Percentiles rank a stretch among this genome's conserved stretches.
These are phyloP conservation scores for Dufourea novaeangliae DNA, from an alignment of 1,140 invertebrate species.

Conservation along the genomic window DNA sequence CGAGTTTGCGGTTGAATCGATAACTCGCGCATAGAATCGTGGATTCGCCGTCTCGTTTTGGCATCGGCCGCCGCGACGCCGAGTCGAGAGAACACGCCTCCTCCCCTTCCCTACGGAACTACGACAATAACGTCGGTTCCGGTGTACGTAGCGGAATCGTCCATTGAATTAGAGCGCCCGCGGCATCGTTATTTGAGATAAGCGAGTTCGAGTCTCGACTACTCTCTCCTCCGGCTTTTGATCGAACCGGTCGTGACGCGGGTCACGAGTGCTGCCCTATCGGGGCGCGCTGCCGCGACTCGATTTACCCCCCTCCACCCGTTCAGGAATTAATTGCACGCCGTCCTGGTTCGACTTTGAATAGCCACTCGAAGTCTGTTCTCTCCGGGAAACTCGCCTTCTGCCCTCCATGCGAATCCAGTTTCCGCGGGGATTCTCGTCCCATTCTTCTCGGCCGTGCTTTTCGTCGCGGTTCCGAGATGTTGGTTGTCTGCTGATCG, in stretches of 20 bases:
- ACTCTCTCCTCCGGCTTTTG: constrained; percentile 63
- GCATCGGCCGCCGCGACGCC: neutral
- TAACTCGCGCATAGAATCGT: constrained; percentile 22
- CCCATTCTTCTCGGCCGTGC: neutral
- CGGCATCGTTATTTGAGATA: constrained; percentile 50
- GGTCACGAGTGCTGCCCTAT: constrained; percentile 55
- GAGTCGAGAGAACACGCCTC: neutral
- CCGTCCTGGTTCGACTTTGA: constrained; percentile 70
- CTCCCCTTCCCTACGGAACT: too few relatives aligned
- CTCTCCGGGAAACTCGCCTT: constrained; percentile 24
- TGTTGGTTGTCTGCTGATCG: too few relatives aligned
- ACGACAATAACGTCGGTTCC: constrained; percentile 55
- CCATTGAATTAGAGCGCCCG: constrained; percentile 57
- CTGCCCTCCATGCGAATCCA: constrained; percentile 20
- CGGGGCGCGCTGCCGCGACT: constrained; percentile 57
- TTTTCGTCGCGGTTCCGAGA: neutral
- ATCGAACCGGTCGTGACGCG: constrained; percentile 50
- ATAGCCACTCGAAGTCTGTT: constrained; percentile 62
- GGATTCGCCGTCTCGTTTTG: constrained; percentile 30
- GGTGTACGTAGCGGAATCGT: constrained; percentile 42
- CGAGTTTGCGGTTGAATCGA: constrained; percentile 9
- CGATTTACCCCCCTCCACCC: constrained; percentile 53
- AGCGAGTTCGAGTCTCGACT: constrained; percentile 41
- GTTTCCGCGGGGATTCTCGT: neutral
- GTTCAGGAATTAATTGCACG: constrained; percentile 72